Base-by-base conservation (phyloP, 2,888 invertebrate species). In the Rhagonycha fulva region DNA sequence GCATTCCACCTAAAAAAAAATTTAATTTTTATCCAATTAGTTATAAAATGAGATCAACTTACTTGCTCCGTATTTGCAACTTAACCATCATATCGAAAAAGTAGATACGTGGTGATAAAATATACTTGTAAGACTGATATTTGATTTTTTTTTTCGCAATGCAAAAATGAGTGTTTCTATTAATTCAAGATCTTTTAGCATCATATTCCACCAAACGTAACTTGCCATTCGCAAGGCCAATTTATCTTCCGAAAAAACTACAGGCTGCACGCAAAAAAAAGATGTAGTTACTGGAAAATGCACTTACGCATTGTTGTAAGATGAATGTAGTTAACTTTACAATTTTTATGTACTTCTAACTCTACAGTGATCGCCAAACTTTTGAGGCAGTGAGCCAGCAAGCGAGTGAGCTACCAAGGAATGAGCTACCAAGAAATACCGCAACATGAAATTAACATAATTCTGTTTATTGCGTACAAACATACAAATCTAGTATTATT, bases 41-140 rank as follows among this genome's bases (percentile, higher is more conserved):
- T 14, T 14, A 14, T 14, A 23, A 19, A 5, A 1, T n/a, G 12
- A 10, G 1, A 14, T 19, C 30, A 11, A 32, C 14, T 14, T 62
- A 70, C 70, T 62, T 62, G 70, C n/a, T 14, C 3, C 14, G 14
- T 28, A 62, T 70, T 70, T 70, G 19, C 23, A 70, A 30, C 19
- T 9, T 11, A 70, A 26, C 70, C 70, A 70, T 30, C 10, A 11
- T 9, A 70, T n/a, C 1, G 3, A 0, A 30, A 91, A 85, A 0
- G 92, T 89, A 76, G 90, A 88, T 71, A 90, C 87, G 79, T 94
- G 94, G 86, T 94, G 94, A n/a, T n/a, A n/a, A n/a, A n/a, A 82
- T 94, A 93, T 5, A 94, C 85, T 80, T 94, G 94, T 66, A 94
- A 87, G 80, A 91, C 91, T 0, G 94, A 91, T 9, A 92, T 91